Percentiles rank a stretch among this genome's conserved stretches.
Evolutionary conservation across 2,888 invertebrate genomes (phyloP).

Genomic region (Bhutanitis thaidina): DNA sequence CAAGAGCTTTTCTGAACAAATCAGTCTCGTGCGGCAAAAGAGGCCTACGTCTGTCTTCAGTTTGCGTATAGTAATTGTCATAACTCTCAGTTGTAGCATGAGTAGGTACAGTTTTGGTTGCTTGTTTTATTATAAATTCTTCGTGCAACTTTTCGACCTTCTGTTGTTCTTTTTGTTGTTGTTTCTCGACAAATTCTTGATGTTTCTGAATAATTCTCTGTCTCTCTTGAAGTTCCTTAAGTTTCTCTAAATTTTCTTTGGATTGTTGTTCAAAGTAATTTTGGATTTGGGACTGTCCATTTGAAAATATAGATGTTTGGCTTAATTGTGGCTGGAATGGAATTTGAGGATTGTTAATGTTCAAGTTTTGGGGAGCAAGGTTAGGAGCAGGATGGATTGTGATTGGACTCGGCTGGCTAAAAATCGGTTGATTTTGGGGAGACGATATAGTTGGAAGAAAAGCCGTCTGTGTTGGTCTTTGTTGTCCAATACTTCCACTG

Average conservation of each 20-base stretch:
- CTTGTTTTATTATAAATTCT: conserved; percentile 85
- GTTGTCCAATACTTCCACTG: conserved; percentile 53
- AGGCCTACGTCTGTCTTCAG: conserved; percentile 66
- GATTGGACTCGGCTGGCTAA: conserved; percentile 62
- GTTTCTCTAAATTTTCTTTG: conserved; percentile 80
- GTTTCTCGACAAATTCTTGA: conserved; percentile 88
- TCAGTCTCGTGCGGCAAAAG: conserved; percentile 82
- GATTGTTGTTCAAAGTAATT: conserved; percentile 80
- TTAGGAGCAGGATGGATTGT: conserved; percentile 72
- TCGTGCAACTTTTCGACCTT: conserved; percentile 87
- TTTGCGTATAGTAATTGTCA: conserved; percentile 58
- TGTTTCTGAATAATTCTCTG: conserved; percentile 87
- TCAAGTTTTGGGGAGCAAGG: conserved; percentile 57
- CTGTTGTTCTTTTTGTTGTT: conserved; percentile 88
- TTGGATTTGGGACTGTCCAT: conserved; percentile 76
- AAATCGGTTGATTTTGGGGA: conserved; percentile 48
- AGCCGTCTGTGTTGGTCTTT: conserved; percentile 59
- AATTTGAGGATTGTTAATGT: conserved; percentile 55
- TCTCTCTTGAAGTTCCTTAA: conserved; percentile 85
- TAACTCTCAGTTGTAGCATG: conserved; percentile 72
- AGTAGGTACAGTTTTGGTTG: conserved; percentile 79
- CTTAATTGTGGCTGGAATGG: conserved; percentile 61
- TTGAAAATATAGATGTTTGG: conserved; percentile 66
- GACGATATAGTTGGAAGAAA: conserved; percentile 62
- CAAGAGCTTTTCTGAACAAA: conserved; percentile 83